These are phyloP conservation scores for Loripinus fragilis DNA, from an alignment of 2,888 invertebrate genomes.

Conservation along the genomic window DNA sequence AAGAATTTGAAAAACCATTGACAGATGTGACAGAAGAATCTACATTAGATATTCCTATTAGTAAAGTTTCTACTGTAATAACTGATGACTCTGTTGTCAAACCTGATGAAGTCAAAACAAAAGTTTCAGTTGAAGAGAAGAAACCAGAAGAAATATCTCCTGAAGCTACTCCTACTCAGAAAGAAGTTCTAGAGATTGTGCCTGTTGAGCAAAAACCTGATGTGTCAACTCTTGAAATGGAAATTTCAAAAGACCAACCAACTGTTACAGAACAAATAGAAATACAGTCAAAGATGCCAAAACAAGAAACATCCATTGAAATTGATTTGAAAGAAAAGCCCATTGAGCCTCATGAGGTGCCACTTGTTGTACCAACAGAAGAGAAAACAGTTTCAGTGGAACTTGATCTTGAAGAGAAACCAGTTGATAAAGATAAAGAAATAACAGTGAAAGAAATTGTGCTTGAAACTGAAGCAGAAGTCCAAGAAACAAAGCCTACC, in stretches of 20 bases:
- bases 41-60: conserved; percentile 23
- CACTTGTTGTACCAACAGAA: conserved; percentile 14
- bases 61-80: conserved; percentile 18
- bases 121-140: conserved; percentile 26
- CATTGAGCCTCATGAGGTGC: neutral
- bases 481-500: conserved; percentile 24
- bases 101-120: conserved; percentile 24
- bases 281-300: conserved; percentile 11
- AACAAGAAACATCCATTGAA: conserved; percentile 23
- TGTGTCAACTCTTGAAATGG: conserved; percentile 11
- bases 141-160: conserved; percentile 7
- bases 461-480: conserved; percentile 18
- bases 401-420: conserved; percentile 22
- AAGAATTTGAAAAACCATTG: neutral
- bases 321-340: conserved; percentile 25
- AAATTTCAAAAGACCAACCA: conserved; percentile 22
- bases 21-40: conserved; percentile 15
- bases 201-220: conserved; percentile 9
- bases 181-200: conserved; percentile 14
- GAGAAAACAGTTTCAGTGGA: conserved; percentile 18
- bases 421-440: neutral
- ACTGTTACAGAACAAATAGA: conserved; percentile 19
- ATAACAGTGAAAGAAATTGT: neutral
- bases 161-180: conserved; percentile 21
- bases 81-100: conserved; percentile 24